Percentiles rank a stretch among this genome's conserved stretches.
Evolutionary conservation across 2,113 vertebrate species (phyloP).

Genomic region (Propithecus coquereli): DNA sequence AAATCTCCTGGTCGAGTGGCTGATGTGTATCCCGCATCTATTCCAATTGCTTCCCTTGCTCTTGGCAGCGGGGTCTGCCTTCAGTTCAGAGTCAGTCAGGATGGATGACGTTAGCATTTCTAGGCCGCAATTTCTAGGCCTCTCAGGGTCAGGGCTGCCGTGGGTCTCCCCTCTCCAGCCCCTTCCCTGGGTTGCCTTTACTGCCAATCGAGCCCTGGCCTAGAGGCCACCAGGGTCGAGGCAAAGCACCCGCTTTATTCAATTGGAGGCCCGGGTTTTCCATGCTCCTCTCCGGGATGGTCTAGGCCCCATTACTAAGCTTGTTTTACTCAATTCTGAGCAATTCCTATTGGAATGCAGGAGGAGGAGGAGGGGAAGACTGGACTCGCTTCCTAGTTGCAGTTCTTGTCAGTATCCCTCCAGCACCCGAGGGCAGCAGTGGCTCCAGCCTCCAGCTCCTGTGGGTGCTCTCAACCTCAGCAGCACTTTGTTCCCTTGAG

Average conservation of each 20-base stretch:
- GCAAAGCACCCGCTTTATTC: not conserved
- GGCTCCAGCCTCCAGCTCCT: not conserved
- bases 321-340: not conserved
- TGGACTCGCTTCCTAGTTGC: too few species aligned
- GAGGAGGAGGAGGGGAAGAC: not conserved
- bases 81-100: not conserved
- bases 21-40: not conserved
- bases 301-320: not conserved
- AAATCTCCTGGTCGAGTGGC: not conserved
- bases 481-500: not conserved
- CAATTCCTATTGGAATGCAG: not conserved
- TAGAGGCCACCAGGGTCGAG: not conserved
- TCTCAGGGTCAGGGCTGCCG: not conserved
- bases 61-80: not conserved
- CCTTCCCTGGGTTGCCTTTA: not conserved
- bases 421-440: not conserved
- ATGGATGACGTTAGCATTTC: not conserved
- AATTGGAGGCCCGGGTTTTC: not conserved
- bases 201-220: not conserved
- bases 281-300: not conserved
- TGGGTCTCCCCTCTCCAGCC: not conserved
- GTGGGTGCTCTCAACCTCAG: rapidly evolving
- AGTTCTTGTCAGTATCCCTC: not conserved
- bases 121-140: not conserved
- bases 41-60: not conserved